Base-by-base conservation (phyloP, 1,140 invertebrate species). In the Temnothorax curvispinosus region DNA sequence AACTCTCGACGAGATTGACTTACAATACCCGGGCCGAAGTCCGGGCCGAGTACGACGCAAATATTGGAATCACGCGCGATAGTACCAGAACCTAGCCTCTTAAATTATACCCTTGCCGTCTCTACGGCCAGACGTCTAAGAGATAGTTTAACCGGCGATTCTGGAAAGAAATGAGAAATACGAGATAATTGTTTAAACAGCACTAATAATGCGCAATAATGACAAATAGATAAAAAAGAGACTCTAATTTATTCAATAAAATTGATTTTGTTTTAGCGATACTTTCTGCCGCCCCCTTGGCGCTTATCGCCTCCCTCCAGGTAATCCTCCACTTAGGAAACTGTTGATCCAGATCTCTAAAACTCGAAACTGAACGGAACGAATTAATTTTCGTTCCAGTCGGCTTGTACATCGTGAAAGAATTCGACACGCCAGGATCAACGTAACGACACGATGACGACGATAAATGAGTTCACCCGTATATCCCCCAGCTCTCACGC, bases 351-450 rank as follows among this genome's bases (percentile, higher is more conserved):
- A 77, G 41, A 77, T 65, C 27, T 21, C 27, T n/a, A 47, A 60
- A 47, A 78, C 44, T 35, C 41, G 41, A 65, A 65, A 78, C 76
- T 78, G 38, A 64, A 78, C 76, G 76, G 76, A 78, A 78, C 76
- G 76, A 78, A 78, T 78, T 60, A 78, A 78, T 78, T 78, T 78
- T 78, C 76, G 60, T 65, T 65, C 76, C 41, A 64, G 60, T 78
- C 58, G 65, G 76, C 60, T 47, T 65, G 76, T 69, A 69, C 65
- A 69, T 69, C 65, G 65, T 78, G 58, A 47, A 78, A 78, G 76
- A 78, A 78, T 78, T 78, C 58, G 76, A 78, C 58, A 78, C 76
- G 76, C 58, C 58, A 47, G 76, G 76, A 64, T 78, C 58, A 78
- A 50, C 58, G 76, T 64, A 78, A 78, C 58, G 76, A 78, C 27